Evolutionary conservation across 37 sponge, comb jelly and placozoan species (phyloP).

Genomic region (Axinella damicornis): DNA sequence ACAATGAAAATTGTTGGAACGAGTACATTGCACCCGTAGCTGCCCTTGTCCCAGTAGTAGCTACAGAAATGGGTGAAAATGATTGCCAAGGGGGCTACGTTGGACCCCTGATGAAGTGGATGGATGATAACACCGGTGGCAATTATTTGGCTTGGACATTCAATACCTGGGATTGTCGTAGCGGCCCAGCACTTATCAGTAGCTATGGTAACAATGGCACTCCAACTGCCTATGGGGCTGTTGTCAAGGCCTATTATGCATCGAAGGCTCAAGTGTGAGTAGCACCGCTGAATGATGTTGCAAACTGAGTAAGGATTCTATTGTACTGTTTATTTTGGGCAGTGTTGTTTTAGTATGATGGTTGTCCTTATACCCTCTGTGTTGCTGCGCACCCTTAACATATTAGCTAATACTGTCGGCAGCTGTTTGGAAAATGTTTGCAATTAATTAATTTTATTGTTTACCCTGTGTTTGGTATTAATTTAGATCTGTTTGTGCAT

Average conservation of each 20-base stretch:
- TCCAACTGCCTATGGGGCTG: slow-evolving; percentile 19
- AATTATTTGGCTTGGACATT: slow-evolving; percentile 40
- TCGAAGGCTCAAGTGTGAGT: too few species aligned
- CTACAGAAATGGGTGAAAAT: slow-evolving; percentile 36
- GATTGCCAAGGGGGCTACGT: slow-evolving; percentile 27
- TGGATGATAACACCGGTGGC: neutral
- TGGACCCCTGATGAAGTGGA: slow-evolving; percentile 17
- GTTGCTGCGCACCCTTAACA: too few species aligned
- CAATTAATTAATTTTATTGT: too few species aligned
- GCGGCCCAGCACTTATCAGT: slow-evolving; percentile 28
- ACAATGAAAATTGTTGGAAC: slow-evolving; percentile 33
- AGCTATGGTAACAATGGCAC: slow-evolving; percentile 8
- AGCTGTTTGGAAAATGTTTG: too few species aligned
- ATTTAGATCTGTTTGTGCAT: too few species aligned
- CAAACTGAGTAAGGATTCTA: too few species aligned
- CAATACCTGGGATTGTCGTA: slow-evolving; percentile 38
- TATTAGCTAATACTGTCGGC: too few species aligned
- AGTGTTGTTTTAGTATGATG: too few species aligned
- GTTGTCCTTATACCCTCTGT: too few species aligned
- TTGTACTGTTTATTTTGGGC: too few species aligned
- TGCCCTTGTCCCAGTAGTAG: neutral
- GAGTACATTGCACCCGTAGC: neutral
- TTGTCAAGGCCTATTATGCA: slow-evolving; percentile 26
- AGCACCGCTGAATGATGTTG: too few species aligned
- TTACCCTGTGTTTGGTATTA: too few species aligned